A percentile compares a stretch with the other conserved stretches of the same genome.
These are phyloP conservation scores for Rhegmatorhina hoffmannsi DNA, from an alignment of 2,113 vertebrate species.

Conservation along the genomic window DNA sequence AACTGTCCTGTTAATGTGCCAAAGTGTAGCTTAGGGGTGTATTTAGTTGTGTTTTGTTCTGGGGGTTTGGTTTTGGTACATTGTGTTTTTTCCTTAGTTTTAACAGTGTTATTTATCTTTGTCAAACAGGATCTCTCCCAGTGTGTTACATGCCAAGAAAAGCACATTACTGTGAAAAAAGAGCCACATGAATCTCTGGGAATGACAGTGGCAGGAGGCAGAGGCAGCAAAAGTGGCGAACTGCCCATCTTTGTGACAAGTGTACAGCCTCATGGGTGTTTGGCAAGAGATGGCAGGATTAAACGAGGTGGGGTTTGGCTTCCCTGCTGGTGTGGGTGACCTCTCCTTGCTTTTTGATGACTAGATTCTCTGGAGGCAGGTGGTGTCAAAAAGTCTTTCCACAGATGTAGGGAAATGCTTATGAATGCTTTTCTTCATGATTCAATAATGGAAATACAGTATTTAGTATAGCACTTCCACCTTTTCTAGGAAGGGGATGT, in stretches of 20 bases:
- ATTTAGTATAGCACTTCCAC: neutral
- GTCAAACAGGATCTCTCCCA: constrained; percentile 89
- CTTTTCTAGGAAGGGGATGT: constrained; percentile 30
- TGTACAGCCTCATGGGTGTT: constrained; percentile 94
- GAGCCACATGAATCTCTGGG: constrained; percentile 95
- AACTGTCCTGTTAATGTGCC: neutral
- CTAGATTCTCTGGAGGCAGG: neutral
- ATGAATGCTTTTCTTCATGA: neutral
- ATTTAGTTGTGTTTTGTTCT: neutral
- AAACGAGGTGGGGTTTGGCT: constrained; percentile 84
- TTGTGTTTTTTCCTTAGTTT: neutral
- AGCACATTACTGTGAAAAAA: constrained; percentile 96
- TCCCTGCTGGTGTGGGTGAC: neutral
- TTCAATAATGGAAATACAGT: neutral
- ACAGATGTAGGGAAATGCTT: neutral
- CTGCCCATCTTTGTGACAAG: constrained; percentile 98
- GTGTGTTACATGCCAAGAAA: constrained; percentile 95
- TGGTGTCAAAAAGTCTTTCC: neutral
- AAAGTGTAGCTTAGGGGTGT: neutral
- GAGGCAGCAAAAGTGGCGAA: constrained; percentile 96
- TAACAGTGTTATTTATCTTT: constrained; percentile 8
- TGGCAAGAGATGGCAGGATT: constrained; percentile 93
- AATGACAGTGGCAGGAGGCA: constrained; percentile 97
- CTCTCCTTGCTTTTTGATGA: neutral
- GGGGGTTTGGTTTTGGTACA: neutral